phyloP scores from a whole-genome alignment of 1,140 invertebrate species.

The Vanessa tameamea region DNA sequence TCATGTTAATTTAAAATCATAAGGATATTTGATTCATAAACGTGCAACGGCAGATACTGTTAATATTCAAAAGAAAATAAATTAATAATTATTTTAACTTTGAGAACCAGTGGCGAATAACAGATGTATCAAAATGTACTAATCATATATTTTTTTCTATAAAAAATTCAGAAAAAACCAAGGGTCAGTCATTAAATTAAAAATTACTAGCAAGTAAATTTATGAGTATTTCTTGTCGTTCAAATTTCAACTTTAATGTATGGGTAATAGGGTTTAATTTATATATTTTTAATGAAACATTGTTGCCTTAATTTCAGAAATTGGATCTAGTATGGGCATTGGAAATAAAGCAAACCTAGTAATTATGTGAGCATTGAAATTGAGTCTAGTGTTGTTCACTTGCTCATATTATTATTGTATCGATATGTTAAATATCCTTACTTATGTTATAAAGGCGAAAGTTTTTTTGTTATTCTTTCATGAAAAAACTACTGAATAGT shows the following conservation, averaged over 20 bases:
- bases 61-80: too few relatives aligned
- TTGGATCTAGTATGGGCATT: constrained; percentile 32
- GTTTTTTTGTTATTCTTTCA: too few relatives aligned
- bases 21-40: too few relatives aligned
- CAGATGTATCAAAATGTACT: constrained; percentile 12
- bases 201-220: constrained; percentile 27
- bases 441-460: too few relatives aligned
- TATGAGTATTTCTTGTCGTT: constrained; percentile 14
- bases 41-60: too few relatives aligned
- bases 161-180: constrained; percentile 15
- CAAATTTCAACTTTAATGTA: not conserved
- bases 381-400: constrained; percentile 32
- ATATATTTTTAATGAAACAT: constrained; percentile 11
- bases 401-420: constrained; percentile 3
- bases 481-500: too few relatives aligned
- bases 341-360: constrained; percentile 33
- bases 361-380: constrained; percentile 43
- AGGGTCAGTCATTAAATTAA: constrained; percentile 35
- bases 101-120: constrained; percentile 12
- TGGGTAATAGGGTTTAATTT: constrained; percentile 8
- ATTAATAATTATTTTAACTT: constrained; percentile 1
- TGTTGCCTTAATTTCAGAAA: constrained; percentile 40
- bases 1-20: too few relatives aligned
- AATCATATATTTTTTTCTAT: constrained; percentile 22
- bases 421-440: constrained; percentile 15